These are phyloP conservation scores for Achlya flavicornis DNA, from an alignment of 2,888 invertebrate species.

Conservation along the genomic window DNA sequence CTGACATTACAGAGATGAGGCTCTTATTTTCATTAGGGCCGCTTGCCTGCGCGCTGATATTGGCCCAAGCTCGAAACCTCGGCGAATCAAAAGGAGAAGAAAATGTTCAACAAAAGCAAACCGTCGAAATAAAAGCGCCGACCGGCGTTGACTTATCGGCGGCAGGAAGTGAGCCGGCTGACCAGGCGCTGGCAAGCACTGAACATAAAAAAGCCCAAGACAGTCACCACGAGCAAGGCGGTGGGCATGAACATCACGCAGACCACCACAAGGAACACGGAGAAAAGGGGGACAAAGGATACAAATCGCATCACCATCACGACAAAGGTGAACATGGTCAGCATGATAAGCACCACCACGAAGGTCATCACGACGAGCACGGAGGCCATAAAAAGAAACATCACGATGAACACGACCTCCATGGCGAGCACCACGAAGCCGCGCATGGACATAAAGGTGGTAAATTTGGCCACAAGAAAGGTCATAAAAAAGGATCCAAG, in stretches of 20 bases:
- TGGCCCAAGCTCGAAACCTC: conserved; percentile 63
- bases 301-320: conserved; percentile 90
- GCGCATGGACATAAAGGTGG: conserved; percentile 91
- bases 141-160: conserved; percentile 41
- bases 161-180: conserved; percentile 41
- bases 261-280: conserved; percentile 88
- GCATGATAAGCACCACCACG: conserved; percentile 91
- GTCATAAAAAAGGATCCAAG: conserved; percentile 93
- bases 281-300: conserved; percentile 91
- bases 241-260: conserved; percentile 87
- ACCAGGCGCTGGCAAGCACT: conserved; percentile 78
- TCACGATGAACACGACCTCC: conserved; percentile 89
- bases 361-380: conserved; percentile 90
- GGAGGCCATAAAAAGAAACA: conserved; percentile 92
- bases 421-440: conserved; percentile 90
- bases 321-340: conserved; percentile 91
- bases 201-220: conserved; percentile 76
- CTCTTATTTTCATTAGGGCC: conserved; percentile 58
- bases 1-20: conserved; percentile 59
- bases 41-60: conserved; percentile 55
- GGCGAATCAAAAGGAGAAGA: conserved; percentile 52
- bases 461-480: conserved; percentile 91
- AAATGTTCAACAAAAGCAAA: conserved; percentile 31
- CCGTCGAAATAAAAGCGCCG: conserved; percentile 33
- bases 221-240: conserved; percentile 85